Conservation (phyloP, 1,140 invertebrate species). For the Magallana gigas region DNA sequence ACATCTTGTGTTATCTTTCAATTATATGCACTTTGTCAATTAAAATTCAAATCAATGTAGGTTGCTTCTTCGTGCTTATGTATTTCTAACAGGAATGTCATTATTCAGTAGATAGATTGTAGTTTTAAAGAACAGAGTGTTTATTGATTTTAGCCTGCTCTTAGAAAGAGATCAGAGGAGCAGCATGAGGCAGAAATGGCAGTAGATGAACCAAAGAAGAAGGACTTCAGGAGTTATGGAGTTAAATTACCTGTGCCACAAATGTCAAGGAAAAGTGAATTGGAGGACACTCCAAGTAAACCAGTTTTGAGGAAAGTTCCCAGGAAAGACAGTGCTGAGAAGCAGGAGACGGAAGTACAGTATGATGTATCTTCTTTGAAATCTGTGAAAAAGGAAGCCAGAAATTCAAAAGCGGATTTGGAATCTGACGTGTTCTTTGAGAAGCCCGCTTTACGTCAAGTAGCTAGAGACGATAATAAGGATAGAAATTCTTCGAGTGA, state of each 20-base stretch:
- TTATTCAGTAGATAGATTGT: too few relatives aligned
- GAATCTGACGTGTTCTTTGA: constrained; percentile 30
- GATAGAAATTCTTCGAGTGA: neutral
- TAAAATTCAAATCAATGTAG: too few relatives aligned
- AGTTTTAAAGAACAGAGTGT: neutral
- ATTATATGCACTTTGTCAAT: too few relatives aligned
- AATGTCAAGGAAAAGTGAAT: neutral
- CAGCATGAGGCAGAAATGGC: constrained; percentile 44
- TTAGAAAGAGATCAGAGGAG: neutral
- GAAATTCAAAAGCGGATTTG: neutral
- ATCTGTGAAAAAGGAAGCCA: neutral
- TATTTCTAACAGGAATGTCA: too few relatives aligned
- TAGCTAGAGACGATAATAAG: constrained; percentile 19
- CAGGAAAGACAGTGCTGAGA: neutral
- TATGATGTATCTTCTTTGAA: constrained; percentile 25
- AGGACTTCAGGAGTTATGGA: constrained; percentile 46
- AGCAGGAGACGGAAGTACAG: constrained; percentile 10
- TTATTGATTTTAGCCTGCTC: neutral
- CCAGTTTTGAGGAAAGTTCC: constrained; percentile 49
- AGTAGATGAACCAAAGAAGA: constrained; percentile 44
- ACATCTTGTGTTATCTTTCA: too few relatives aligned
- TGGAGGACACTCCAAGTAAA: constrained; percentile 34
- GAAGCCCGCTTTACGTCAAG: constrained; percentile 21
- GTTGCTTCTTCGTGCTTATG: too few relatives aligned
- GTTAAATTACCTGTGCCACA: constrained; percentile 54